Conservation (phyloP, 2,113 vertebrate genomes). For the Menidia beryllina region DNA sequence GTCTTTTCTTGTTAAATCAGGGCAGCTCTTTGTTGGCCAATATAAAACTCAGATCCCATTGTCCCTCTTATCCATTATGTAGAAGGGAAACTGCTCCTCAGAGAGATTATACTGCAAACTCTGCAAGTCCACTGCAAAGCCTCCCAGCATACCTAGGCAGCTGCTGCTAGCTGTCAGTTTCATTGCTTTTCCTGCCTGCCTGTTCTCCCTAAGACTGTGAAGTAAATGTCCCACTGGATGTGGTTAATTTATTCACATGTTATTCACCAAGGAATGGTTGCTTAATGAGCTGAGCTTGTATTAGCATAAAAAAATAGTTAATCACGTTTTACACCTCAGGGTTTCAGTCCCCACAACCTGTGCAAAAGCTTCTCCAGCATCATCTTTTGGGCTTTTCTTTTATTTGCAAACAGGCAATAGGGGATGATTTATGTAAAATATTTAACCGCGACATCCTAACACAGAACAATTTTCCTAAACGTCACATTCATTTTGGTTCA, state of each 20-base stretch:
- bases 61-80: conserved; percentile 62
- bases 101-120: conserved; percentile 67
- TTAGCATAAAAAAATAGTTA: conserved; percentile 33
- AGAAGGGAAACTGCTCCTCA: conserved; percentile 57
- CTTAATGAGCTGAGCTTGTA: conserved; percentile 46
- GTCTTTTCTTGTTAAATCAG: conserved; percentile 34
- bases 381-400: background rate
- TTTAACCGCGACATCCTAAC: no score
- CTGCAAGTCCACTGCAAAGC: conserved; percentile 65
- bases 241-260: conserved; percentile 32
- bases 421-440: background rate
- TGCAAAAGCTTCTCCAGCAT: background rate
- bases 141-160: conserved; percentile 40
- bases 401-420: background rate
- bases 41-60: conserved; percentile 41
- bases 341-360: conserved; percentile 17
- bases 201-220: conserved; percentile 9
- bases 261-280: conserved; percentile 21
- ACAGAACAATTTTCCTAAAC: no score
- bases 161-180: conserved; percentile 50
- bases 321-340: conserved; percentile 25
- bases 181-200: conserved; percentile 11
- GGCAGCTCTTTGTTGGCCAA: conserved; percentile 38
- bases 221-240: background rate
- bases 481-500: no score